These are phyloP conservation scores for Smutsia temminckii DNA, from an alignment of 2,797 vertebrate species.

Conservation along the genomic window DNA sequence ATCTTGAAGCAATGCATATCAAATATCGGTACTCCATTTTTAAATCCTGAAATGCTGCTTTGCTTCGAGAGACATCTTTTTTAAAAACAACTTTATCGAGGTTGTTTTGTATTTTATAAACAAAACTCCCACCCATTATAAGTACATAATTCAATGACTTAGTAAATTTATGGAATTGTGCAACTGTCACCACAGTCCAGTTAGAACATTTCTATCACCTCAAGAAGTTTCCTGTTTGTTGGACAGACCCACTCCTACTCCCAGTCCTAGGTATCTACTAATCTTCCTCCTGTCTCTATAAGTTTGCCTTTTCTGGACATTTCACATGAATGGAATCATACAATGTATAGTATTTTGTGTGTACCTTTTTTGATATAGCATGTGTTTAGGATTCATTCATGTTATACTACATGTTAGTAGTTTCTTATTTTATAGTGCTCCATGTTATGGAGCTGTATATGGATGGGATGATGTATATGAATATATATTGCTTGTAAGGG, in stretches of 20 bases:
- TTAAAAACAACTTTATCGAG: not conserved
- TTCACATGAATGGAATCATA: not conserved
- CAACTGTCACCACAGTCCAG: not conserved
- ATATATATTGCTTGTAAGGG: not conserved
- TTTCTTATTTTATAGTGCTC: not conserved
- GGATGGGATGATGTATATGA: not conserved
- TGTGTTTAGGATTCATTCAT: not conserved
- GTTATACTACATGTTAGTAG: not conserved
- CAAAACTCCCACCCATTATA: not conserved
- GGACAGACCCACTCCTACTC: not conserved
- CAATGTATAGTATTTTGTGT: not conserved
- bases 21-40: not conserved
- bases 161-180: not conserved
- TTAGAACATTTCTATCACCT: not conserved
- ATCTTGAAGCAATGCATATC: not conserved
- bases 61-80: not conserved
- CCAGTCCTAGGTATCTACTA: not conserved
- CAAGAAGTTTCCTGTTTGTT: not conserved
- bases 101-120: not conserved
- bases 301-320: constrained; percentile 3
- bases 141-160: not conserved
- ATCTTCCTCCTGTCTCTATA: not conserved
- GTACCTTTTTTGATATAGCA: not conserved
- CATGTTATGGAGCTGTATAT: not conserved
- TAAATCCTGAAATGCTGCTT: constrained; percentile 38